These are phyloP conservation scores for Glaucomys volans DNA, from an alignment of 2,113 vertebrate genomes.

Conservation along the genomic window DNA sequence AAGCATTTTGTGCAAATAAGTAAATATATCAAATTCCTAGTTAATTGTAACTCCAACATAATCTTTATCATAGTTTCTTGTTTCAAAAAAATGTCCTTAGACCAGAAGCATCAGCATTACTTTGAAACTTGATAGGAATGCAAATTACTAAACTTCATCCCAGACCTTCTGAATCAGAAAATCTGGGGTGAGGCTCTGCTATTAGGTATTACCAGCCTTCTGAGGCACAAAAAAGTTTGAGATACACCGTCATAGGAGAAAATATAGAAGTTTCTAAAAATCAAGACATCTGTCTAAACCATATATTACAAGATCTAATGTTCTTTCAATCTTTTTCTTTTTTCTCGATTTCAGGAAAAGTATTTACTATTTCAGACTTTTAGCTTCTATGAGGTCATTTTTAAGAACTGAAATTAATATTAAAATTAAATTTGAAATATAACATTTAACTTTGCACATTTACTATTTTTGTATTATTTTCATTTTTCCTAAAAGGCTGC, in stretches of 20 bases:
- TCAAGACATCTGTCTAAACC: background rate
- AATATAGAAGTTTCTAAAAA: slow-evolving; percentile 40
- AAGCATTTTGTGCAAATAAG: background rate
- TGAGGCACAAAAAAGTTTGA: background rate
- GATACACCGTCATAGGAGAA: background rate
- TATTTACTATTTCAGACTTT: slow-evolving; percentile 19
- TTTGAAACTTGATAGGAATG: background rate
- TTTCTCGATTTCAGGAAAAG: background rate
- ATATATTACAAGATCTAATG: background rate
- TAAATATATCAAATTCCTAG: background rate
- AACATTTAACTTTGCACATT: slow-evolving; percentile 55
- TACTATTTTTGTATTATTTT: slow-evolving; percentile 51
- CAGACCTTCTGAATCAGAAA: background rate
- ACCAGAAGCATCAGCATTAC: background rate
- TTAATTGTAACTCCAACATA: background rate
- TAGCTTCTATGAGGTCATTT: slow-evolving; percentile 24
- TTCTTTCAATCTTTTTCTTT: background rate
- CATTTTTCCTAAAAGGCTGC: background rate
- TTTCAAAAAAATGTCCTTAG: background rate
- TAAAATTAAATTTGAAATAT: slow-evolving; percentile 65
- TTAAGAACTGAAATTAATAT: slow-evolving; percentile 39
- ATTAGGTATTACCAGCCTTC: background rate
- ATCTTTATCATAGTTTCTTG: background rate
- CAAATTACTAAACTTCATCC: background rate
- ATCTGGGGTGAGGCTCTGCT: background rate